Conservation (phyloP, 2,888 invertebrate genomes). For the Caenorhabditis plicata region DNA sequence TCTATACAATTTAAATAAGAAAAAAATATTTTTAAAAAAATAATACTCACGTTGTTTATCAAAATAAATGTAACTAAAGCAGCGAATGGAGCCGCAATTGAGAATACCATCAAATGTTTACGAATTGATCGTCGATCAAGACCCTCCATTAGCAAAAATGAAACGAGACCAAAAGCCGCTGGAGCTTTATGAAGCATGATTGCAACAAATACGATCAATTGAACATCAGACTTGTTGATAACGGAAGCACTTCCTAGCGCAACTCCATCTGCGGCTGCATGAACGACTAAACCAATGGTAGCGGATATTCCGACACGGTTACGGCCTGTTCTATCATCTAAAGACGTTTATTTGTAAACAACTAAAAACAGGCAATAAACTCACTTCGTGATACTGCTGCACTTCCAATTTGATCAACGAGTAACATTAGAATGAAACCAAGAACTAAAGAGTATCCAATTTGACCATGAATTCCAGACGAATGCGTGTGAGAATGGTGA, state of each 20-base stretch:
- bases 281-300: conserved; percentile 93
- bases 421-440: conserved; percentile 95
- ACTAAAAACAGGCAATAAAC: conserved; percentile 4
- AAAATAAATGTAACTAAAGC: conserved; percentile 89
- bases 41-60: conserved; percentile 75
- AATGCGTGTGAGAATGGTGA: conserved; percentile 12
- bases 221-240: conserved; percentile 91
- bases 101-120: conserved; percentile 86
- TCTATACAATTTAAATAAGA: no score
- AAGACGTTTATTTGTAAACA: no score
- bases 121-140: conserved; percentile 81
- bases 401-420: conserved; percentile 79
- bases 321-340: conserved; percentile 42
- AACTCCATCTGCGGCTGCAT: conserved; percentile 96
- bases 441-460: conserved; percentile 90
- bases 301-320: conserved; percentile 76
- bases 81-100: conserved; percentile 84
- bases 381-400: conserved; percentile 43
- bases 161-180: conserved; percentile 95
- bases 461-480: conserved; percentile 31
- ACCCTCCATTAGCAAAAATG: conserved; percentile 92
- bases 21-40: no score
- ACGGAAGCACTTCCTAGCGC: conserved; percentile 97
- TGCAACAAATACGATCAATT: conserved; percentile 94
- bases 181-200: conserved; percentile 99